phyloP scores from a whole-genome alignment of 1,140 invertebrate species.

The Drosophila trapezifrons region DNA sequence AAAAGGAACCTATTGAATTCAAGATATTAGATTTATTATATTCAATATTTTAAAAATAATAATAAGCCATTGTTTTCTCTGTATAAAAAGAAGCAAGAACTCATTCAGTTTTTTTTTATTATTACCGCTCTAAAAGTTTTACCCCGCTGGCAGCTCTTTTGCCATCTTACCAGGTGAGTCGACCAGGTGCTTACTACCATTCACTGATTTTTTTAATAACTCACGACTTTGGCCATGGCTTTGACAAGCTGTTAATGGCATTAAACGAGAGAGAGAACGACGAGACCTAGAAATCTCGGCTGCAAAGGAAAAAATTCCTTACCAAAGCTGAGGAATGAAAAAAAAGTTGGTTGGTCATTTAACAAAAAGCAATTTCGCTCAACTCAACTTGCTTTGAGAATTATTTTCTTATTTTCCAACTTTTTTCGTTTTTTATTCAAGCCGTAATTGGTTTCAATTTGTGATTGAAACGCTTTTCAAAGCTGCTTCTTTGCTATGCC shows the following conservation, averaged over 20 bases:
- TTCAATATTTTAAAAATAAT: neutral
- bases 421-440: slow-evolving; percentile 23
- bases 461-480: slow-evolving; percentile 48
- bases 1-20: no score
- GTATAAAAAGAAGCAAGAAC: neutral
- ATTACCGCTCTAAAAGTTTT: slow-evolving; percentile 34
- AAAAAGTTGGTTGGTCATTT: slow-evolving; percentile 52
- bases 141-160: slow-evolving; percentile 1
- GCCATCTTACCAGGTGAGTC: neutral
- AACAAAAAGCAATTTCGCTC: slow-evolving; percentile 50
- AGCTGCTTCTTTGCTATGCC: slow-evolving; percentile 21
- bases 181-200: slow-evolving; percentile 41
- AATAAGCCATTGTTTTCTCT: neutral
- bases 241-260: slow-evolving; percentile 69
- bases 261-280: slow-evolving; percentile 35
- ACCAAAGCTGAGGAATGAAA: slow-evolving; percentile 14
- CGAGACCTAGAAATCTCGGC: slow-evolving; percentile 24
- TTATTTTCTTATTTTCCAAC: slow-evolving; percentile 29
- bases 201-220: slow-evolving; percentile 53
- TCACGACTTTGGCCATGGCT: slow-evolving; percentile 56
- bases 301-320: slow-evolving; percentile 24
- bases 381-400: slow-evolving; percentile 44
- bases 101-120: slow-evolving; percentile 18
- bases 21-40: neutral
- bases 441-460: slow-evolving; percentile 50